phyloP scores from a whole-genome alignment of 2,797 vertebrate species.

The Gymnothorax javanicus region DNA sequence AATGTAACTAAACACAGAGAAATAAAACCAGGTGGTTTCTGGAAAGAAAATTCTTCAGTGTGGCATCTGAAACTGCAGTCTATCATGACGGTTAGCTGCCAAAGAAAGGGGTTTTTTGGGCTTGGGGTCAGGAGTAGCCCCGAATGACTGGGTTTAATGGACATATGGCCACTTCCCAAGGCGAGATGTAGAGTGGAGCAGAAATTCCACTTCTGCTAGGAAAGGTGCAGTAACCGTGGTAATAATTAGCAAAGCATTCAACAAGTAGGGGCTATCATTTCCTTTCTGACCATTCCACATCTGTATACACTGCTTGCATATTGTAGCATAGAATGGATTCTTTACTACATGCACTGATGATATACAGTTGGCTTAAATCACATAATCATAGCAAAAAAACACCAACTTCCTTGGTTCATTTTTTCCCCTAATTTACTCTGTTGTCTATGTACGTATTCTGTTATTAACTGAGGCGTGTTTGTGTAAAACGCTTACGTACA shows the following conservation, averaged over 20 bases:
- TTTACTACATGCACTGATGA: background rate
- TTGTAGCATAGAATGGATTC: background rate
- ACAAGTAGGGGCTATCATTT: background rate
- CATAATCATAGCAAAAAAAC: background rate
- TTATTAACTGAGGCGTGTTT: conserved; percentile 1
- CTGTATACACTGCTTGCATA: background rate
- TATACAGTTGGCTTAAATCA: background rate
- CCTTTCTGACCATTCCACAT: background rate
- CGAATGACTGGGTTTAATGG: conserved; percentile 19
- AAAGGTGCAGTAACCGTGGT: background rate
- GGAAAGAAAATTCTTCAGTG: background rate
- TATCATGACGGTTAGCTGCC: background rate
- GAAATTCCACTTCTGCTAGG: conserved; percentile 11
- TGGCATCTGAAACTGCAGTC: conserved; percentile 16
- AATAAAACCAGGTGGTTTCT: conserved; percentile 7
- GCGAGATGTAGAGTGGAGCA: conserved; percentile 15
- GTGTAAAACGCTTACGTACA: background rate
- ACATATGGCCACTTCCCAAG: conserved; percentile 24
- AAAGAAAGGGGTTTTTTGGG: conserved; percentile 18
- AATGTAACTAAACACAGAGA: conserved; percentile 19
- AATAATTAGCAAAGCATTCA: background rate
- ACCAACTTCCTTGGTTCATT: background rate
- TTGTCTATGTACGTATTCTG: background rate
- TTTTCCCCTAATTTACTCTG: background rate
- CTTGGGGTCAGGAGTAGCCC: conserved; percentile 19